phyloP scores from a whole-genome alignment of 2,113 vertebrate species.

The Ornithorhynchus anatinus region DNA sequence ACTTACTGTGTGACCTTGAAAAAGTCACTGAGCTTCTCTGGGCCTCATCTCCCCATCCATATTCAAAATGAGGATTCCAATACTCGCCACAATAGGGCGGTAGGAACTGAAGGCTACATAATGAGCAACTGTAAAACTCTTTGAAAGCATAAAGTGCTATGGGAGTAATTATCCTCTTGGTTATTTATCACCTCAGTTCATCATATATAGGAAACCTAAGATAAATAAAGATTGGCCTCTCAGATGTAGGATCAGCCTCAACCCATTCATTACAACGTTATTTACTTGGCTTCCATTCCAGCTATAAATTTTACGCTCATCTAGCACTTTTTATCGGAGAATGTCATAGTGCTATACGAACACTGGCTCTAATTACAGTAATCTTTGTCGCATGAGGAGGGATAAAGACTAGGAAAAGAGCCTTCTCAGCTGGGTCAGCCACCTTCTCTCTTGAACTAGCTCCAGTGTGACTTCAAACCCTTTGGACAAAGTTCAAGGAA shows the following conservation, averaged over 20 bases:
- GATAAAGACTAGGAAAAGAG: background rate
- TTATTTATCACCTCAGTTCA: slow-evolving; percentile 57
- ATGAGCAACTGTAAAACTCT: slow-evolving; percentile 40
- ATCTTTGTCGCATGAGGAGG: background rate
- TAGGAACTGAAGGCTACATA: slow-evolving; percentile 46
- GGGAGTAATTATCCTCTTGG: slow-evolving; percentile 51
- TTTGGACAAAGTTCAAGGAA: too few relatives aligned
- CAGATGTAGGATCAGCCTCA: slow-evolving; percentile 49
- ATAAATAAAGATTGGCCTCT: slow-evolving; percentile 45
- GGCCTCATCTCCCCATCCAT: background rate
- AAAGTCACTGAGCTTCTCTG: background rate
- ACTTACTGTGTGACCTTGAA: background rate
- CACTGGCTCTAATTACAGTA: slow-evolving; percentile 41
- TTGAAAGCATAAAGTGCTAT: slow-evolving; percentile 31
- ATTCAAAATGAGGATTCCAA: background rate
- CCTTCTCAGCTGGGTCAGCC: background rate
- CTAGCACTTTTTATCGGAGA: slow-evolving; percentile 55
- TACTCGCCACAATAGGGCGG: background rate
- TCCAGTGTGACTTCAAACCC: too few relatives aligned
- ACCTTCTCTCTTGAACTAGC: too few relatives aligned
- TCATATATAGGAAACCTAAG: slow-evolving; percentile 49
- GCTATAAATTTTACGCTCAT: slow-evolving; percentile 61
- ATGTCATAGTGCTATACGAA: slow-evolving; percentile 35
- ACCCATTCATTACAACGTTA: slow-evolving; percentile 33
- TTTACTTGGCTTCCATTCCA: slow-evolving; percentile 35